phyloP scores from a whole-genome alignment of 2,888 invertebrate species.

The Apotomis capreana region DNA sequence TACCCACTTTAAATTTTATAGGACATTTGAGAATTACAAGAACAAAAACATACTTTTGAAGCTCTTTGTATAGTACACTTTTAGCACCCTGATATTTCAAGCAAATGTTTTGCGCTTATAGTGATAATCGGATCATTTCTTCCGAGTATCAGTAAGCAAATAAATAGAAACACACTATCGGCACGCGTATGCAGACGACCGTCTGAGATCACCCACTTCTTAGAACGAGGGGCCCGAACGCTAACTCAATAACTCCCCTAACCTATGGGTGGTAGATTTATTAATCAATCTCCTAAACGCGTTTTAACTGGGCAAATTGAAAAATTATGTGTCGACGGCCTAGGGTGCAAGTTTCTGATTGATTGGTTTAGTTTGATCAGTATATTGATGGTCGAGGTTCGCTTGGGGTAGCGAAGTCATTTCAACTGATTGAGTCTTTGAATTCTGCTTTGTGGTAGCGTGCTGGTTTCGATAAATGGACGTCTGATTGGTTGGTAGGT shows the following conservation, averaged over 20 bases:
- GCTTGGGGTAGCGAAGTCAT: constrained; percentile 18
- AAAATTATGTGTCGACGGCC: constrained; percentile 75
- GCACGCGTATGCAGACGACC: constrained; percentile 15
- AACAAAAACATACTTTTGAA: too few relatives aligned
- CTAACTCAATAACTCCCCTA: constrained; percentile 73
- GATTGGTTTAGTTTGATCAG: constrained; percentile 41
- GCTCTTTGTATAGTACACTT: too few relatives aligned
- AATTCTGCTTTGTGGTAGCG: constrained; percentile 13
- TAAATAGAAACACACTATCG: constrained; percentile 28
- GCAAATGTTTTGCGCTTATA: too few relatives aligned
- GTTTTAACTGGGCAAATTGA: constrained; percentile 76
- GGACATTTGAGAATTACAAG: too few relatives aligned
- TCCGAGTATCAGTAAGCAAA: background rate
- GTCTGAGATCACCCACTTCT: constrained; percentile 50
- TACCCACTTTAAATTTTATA: too few relatives aligned
- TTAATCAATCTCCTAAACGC: constrained; percentile 80
- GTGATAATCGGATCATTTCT: too few relatives aligned
- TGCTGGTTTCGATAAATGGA: background rate
- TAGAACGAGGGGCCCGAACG: constrained; percentile 54
- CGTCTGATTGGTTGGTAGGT: background rate
- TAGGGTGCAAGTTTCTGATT: constrained; percentile 46
- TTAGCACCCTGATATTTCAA: too few relatives aligned
- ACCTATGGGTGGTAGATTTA: constrained; percentile 68
- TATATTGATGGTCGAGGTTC: constrained; percentile 38
- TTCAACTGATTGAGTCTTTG: constrained; percentile 27